Percentiles rank a stretch among this genome's conserved stretches.
Evolutionary conservation across 2,797 vertebrate genomes (phyloP).

Genomic region (Lindbergichthys nudifrons): DNA sequence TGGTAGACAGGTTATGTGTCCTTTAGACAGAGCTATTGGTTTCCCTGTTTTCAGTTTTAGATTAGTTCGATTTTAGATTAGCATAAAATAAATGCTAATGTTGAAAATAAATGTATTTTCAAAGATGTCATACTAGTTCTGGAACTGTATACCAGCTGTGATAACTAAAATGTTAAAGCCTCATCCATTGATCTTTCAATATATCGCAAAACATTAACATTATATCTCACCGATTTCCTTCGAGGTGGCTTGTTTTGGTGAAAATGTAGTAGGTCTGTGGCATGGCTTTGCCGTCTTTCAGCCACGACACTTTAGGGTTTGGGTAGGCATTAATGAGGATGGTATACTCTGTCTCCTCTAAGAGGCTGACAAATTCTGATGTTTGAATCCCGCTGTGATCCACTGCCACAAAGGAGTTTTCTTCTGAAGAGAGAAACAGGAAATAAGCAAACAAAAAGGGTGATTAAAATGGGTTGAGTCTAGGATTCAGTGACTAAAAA

Average conservation of each 20-base stretch:
- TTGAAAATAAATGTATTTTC: no score
- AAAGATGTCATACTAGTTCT: background rate
- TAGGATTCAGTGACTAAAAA: conserved; percentile 3
- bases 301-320: conserved; percentile 90
- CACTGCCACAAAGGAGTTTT: conserved; percentile 89
- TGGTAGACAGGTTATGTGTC: background rate
- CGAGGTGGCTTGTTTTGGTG: conserved; percentile 69
- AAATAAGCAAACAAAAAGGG: background rate
- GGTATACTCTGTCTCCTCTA: conserved; percentile 91
- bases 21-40: background rate
- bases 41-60: background rate
- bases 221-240: conserved; percentile 75
- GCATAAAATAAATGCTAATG: no score
- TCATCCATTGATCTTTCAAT: background rate
- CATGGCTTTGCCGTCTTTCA: conserved; percentile 87
- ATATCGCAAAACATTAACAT: background rate
- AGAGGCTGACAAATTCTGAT: conserved; percentile 87
- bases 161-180: background rate
- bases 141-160: background rate
- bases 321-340: conserved; percentile 91
- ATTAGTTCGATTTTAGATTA: no score
- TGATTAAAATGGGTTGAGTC: background rate
- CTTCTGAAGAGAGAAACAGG: conserved; percentile 71
- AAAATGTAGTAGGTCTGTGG: conserved; percentile 68
- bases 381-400: conserved; percentile 87